phyloP scores from a whole-genome alignment of 2,888 invertebrate genomes.

The Athalia cordata region DNA sequence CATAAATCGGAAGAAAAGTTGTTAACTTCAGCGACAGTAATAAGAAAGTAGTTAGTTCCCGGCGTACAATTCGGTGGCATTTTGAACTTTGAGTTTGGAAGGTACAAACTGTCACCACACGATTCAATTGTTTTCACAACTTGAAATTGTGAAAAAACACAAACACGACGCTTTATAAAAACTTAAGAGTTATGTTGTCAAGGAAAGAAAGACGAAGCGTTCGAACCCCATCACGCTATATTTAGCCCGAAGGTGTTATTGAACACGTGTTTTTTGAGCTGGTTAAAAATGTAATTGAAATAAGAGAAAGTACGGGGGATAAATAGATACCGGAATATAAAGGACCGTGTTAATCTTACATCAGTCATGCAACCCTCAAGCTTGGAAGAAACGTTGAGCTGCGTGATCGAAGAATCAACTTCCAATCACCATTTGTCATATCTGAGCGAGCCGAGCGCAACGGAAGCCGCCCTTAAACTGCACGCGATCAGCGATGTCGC shows the following conservation, averaged over 20 bases:
- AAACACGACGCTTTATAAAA: too few species aligned
- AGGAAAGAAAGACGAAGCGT: neutral
- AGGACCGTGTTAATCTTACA: neutral
- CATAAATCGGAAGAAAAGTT: too few species aligned
- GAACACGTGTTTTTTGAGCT: neutral
- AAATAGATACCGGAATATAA: neutral
- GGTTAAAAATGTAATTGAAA: slow-evolving; percentile 13
- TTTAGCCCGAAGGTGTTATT: slow-evolving; percentile 15
- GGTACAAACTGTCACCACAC: too few species aligned
- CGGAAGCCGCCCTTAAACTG: slow-evolving; percentile 30
- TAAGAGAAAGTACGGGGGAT: neutral
- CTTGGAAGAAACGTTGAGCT: slow-evolving; percentile 1
- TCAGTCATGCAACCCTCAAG: slow-evolving; percentile 11
- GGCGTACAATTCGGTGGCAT: too few species aligned
- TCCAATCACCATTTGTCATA: slow-evolving; percentile 37
- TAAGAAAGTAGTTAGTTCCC: too few species aligned
- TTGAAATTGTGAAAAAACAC: too few species aligned
- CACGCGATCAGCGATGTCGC: slow-evolving; percentile 26
- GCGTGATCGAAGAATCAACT: slow-evolving; percentile 36
- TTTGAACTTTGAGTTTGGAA: too few species aligned
- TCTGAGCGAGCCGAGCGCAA: slow-evolving; percentile 6
- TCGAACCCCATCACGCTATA: slow-evolving; percentile 28
- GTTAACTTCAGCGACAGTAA: too few species aligned
- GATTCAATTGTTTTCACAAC: too few species aligned
- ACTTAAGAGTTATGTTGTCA: neutral